Percentiles rank a stretch among this genome's conserved stretches.
phyloP scores from a whole-genome alignment of 2,888 invertebrate species.

The Dynastes tityus region DNA sequence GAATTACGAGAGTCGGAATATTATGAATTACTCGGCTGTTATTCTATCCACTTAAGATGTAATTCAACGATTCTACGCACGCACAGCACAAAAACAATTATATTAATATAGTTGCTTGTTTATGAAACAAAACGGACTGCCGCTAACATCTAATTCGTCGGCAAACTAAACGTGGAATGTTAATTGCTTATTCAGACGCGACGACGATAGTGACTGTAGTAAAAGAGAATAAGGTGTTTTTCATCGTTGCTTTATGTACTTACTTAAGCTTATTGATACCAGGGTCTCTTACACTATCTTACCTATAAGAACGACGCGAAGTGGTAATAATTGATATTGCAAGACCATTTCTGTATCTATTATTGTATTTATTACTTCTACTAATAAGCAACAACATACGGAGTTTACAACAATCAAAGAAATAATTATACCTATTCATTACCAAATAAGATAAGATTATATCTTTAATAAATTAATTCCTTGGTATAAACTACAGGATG shows the following conservation, averaged over 20 bases:
- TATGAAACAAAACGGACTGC: background rate
- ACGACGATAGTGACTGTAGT: background rate
- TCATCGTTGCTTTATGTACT: conserved; percentile 14
- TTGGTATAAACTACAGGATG: too few species aligned
- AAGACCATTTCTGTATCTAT: too few species aligned
- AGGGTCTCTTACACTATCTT: conserved; percentile 2
- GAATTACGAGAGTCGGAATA: background rate
- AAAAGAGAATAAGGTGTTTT: conserved; percentile 6
- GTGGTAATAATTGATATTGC: background rate
- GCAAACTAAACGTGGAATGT: conserved; percentile 19
- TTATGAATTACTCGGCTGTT: too few species aligned
- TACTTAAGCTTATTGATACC: background rate
- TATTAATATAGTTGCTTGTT: conserved; percentile 3
- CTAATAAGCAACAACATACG: too few species aligned
- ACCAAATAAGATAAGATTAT: too few species aligned
- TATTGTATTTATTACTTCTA: too few species aligned
- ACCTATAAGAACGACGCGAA: background rate
- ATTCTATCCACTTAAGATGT: too few species aligned
- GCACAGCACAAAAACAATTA: background rate
- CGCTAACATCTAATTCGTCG: conserved; percentile 23
- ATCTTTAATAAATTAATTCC: too few species aligned
- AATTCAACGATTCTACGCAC: too few species aligned
- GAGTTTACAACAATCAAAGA: too few species aligned
- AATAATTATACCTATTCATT: too few species aligned
- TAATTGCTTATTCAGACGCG: conserved; percentile 38